phyloP scores from a whole-genome alignment of 92 coral and sea anemone genomes.

The Blastomussa wellsi region DNA sequence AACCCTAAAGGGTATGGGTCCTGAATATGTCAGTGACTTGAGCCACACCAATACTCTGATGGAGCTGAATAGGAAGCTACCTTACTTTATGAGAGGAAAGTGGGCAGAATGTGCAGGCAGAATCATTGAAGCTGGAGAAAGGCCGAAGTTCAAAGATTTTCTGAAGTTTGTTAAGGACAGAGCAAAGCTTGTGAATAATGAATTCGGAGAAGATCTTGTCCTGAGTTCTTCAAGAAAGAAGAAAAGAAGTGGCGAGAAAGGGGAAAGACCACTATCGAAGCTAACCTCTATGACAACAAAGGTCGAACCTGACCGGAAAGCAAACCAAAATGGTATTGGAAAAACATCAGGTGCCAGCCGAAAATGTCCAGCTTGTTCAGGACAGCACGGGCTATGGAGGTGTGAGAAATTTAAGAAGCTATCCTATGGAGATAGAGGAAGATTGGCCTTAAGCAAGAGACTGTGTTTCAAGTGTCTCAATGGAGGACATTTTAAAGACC shows the following conservation, averaged over 20 bases:
- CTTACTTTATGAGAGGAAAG: conserved; percentile 57
- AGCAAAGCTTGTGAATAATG: conserved; percentile 75
- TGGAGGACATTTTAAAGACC: conserved; percentile 69
- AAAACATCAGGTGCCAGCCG: too few species aligned
- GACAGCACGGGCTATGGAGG: conserved; percentile 68
- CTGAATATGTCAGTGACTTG: too few species aligned
- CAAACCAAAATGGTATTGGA: too few species aligned
- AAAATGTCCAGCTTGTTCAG: conserved; percentile 54
- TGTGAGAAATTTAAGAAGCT: conserved; percentile 60
- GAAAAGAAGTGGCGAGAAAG: conserved; percentile 20
- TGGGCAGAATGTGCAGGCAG: conserved; percentile 74
- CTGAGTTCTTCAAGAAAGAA: conserved; percentile 19
- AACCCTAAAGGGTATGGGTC: too few species aligned
- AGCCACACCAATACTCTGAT: conserved; percentile 66
- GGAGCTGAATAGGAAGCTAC: conserved; percentile 51
- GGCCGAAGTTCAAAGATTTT: conserved; percentile 60
- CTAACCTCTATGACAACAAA: too few species aligned
- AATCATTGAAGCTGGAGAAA: conserved; percentile 52
- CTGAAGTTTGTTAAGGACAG: conserved; percentile 54
- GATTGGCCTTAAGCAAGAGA: conserved; percentile 48
- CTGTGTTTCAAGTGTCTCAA: conserved; percentile 68
- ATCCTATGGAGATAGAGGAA: conserved; percentile 30
- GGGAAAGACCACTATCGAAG: background rate
- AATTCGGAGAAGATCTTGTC: conserved; percentile 42
- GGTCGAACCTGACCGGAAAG: too few species aligned